Base-by-base conservation (phyloP, 2,113 vertebrate species). In the Canis aureus region DNA sequence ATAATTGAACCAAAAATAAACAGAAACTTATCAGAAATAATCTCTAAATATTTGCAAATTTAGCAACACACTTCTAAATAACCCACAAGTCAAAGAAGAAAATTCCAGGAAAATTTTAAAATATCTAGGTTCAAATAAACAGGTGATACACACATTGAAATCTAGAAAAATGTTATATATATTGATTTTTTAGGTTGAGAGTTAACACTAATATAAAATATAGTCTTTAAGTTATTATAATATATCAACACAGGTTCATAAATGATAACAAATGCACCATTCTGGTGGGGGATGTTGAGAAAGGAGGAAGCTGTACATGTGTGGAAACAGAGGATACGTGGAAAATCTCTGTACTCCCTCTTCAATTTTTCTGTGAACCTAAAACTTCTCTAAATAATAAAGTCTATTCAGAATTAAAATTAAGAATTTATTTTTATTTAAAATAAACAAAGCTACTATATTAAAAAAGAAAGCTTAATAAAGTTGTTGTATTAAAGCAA, bases 321-420 rank as follows among this genome's bases (percentile, higher is more conserved):
- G 32, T 22, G 27, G 57, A 59, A 38, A 4, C 49, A 82, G 12
- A 3, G 20, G 2, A 49, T 29, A 62, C n/a, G 3, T 4, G 35
- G 15, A 67, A 74, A 95, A n/a, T 35, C 7, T 79, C 64, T 60
- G 13, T n/a, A 27, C 51, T 29, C n/a, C 32, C 4, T 1, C 73
- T 57, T 74, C 80, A 49, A 35, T 60, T 59, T 62, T 93, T 13
- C 35, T n/a, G 38, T 66, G 25, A 82, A 91, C 8, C 17, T 55
- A 60, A 87, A 93, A 43, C 32, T 32, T 10, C 43, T 95, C 74
- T 91, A 83, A 82, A 88, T n/a, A 76, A 91, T 38, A 78, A 88
- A 84, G 32, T 23, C 27, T 71, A 29, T 43, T 66, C 51, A 78
- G 74, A 78, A 51, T 17, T 78, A 78, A 78, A 78, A 43, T 73